A percentile compares a stretch with the other conserved stretches of the same genome.
These are phyloP conservation scores for Drosophila ogumai DNA, from an alignment of 1,140 invertebrate genomes.

Conservation along the genomic window DNA sequence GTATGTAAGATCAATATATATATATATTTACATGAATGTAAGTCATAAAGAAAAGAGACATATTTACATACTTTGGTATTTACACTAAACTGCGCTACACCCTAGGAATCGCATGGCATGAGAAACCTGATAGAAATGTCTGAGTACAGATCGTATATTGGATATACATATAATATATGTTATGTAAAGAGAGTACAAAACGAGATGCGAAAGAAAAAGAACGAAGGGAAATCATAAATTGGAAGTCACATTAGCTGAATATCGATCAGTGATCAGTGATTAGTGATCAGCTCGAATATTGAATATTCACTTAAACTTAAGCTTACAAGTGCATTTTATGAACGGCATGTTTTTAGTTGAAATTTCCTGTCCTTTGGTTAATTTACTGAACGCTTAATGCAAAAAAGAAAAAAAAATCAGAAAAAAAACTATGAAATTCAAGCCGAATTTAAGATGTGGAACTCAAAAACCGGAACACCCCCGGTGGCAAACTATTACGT, in stretches of 20 bases:
- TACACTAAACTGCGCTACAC: slow-evolving; percentile 38
- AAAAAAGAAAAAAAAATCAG: background rate
- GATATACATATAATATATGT: slow-evolving; percentile 20
- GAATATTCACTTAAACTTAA: slow-evolving; percentile 39
- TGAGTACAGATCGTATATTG: slow-evolving; percentile 28
- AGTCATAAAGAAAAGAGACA: slow-evolving; percentile 20
- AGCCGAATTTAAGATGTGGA: slow-evolving; percentile 71
- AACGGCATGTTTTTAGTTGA: slow-evolving; percentile 24
- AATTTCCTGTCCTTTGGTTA: slow-evolving; percentile 7
- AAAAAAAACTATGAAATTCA: slow-evolving; percentile 29
- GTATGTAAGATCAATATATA: slow-evolving; percentile 9
- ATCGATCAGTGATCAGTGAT: slow-evolving; percentile 12
- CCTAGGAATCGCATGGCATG: background rate
- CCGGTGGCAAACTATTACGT: slow-evolving; percentile 74
- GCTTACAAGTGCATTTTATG: slow-evolving; percentile 38
- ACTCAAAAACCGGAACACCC: slow-evolving; percentile 35
- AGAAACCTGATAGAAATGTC: slow-evolving; percentile 32
- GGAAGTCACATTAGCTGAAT: slow-evolving; percentile 20
- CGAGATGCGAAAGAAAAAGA: background rate
- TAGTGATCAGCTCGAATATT: slow-evolving; percentile 26
- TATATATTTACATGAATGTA: slow-evolving; percentile 18
- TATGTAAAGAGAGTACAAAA: slow-evolving; percentile 49
- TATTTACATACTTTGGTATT: slow-evolving; percentile 48
- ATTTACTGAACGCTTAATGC: slow-evolving; percentile 22
- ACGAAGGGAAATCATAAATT: slow-evolving; percentile 1